Evolutionary conservation across 1,140 invertebrate species (phyloP).

Genomic region (Bombus superbus): DNA sequence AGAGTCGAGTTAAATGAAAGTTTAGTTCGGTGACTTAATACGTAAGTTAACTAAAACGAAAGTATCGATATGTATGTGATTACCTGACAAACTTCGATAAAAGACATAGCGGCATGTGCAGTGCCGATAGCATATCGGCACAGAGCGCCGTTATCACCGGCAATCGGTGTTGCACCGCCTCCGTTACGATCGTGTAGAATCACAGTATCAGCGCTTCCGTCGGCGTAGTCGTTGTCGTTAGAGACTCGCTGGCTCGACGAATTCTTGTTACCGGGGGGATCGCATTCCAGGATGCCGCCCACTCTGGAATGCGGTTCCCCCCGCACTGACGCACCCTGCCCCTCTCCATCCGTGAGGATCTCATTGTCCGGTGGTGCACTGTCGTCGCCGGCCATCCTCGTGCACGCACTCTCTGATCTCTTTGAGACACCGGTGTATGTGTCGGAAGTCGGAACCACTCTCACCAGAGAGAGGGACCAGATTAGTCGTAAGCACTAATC

Average conservation of each 20-base stretch:
- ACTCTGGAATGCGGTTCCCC: constrained; percentile 81
- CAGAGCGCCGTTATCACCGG: constrained; percentile 71
- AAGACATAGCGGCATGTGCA: constrained; percentile 77
- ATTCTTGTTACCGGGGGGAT: constrained; percentile 79
- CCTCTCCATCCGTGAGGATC: constrained; percentile 62
- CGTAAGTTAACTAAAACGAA: not conserved
- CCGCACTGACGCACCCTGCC: constrained; percentile 72
- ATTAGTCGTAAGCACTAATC: constrained; percentile 51
- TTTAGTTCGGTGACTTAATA: not conserved
- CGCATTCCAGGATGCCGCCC: constrained; percentile 82
- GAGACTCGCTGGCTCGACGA: constrained; percentile 63
- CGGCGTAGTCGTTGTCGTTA: constrained; percentile 25
- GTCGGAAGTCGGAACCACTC: constrained; percentile 4
- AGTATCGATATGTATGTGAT: constrained; percentile 24
- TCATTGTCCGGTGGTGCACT: constrained; percentile 75
- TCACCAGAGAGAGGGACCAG: not conserved
- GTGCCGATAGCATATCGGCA: constrained; percentile 79
- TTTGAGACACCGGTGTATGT: constrained; percentile 7
- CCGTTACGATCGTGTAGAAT: constrained; percentile 66
- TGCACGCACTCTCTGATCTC: constrained; percentile 41
- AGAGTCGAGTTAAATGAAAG: not conserved
- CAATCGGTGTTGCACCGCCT: constrained; percentile 41
- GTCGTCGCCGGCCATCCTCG: constrained; percentile 75
- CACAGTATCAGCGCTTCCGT: constrained; percentile 51
- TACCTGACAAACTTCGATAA: constrained; percentile 81